These are phyloP conservation scores for Coregonus sp. DNA, from an alignment of 2,797 vertebrate species.

Conservation along the genomic window DNA sequence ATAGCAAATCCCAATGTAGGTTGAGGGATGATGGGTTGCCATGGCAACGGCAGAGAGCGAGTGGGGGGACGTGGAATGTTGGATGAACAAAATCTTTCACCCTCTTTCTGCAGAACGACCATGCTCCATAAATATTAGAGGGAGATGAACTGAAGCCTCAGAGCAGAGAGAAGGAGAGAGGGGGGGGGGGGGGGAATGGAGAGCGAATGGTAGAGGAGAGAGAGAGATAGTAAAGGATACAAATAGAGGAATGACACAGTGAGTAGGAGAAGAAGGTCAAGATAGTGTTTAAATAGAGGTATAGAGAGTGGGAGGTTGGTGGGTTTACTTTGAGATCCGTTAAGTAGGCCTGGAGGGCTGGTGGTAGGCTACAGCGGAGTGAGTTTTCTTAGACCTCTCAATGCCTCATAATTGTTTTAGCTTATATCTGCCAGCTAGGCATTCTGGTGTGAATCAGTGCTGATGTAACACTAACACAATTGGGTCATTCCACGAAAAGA, in stretches of 20 bases:
- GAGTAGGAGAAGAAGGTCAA: not conserved
- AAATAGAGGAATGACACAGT: not conserved
- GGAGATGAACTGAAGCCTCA: constrained; percentile 2
- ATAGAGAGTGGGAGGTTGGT: not conserved
- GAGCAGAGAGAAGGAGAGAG: not conserved
- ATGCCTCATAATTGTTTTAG: constrained; percentile 26
- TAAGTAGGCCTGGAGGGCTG: not conserved
- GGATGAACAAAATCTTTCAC: constrained; percentile 40
- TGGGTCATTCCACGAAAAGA: not conserved
- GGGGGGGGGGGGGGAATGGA: not conserved
- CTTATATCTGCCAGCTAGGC: not conserved
- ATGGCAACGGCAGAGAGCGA: constrained; percentile 32
- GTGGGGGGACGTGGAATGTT: constrained; percentile 23
- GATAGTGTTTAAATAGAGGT: not conserved
- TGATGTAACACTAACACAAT: constrained; percentile 4
- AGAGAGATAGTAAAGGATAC: not conserved
- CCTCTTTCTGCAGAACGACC: constrained; percentile 25
- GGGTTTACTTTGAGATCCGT: constrained; percentile 3
- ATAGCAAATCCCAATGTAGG: constrained; percentile 21
- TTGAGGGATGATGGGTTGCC: constrained; percentile 47
- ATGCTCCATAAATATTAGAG: constrained; percentile 56
- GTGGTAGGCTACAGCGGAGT: not conserved
- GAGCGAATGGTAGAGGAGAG: not conserved
- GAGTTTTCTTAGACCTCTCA: constrained; percentile 24
- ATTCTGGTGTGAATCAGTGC: not conserved